phyloP scores from a whole-genome alignment of 2,888 invertebrate genomes.

The Microctonus hyperodae region DNA sequence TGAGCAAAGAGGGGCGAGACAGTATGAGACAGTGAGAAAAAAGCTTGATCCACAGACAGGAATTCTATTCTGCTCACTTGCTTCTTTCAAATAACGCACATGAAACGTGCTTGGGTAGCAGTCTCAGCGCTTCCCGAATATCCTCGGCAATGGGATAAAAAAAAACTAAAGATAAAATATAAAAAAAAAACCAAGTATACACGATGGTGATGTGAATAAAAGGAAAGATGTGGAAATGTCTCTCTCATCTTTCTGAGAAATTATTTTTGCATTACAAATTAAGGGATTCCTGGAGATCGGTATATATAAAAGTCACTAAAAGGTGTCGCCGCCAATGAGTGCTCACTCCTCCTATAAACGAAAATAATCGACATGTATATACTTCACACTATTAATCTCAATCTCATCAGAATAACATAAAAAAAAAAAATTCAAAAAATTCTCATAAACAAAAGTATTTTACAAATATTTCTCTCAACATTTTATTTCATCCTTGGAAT shows the following conservation, averaged over 20 bases:
- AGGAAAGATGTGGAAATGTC: background rate
- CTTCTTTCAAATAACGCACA: constrained; percentile 7
- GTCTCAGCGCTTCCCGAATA: constrained; percentile 18
- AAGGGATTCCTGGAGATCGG: constrained; percentile 31
- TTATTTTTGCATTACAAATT: constrained; percentile 56
- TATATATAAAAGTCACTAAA: background rate
- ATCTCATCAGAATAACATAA: background rate
- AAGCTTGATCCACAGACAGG: background rate
- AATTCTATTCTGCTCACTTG: constrained; percentile 26
- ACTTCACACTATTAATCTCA: background rate
- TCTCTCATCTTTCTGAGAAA: constrained; percentile 39
- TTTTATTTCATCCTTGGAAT: too few relatives aligned
- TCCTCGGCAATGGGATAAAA: constrained; percentile 15
- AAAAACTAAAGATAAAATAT: constrained; percentile 18
- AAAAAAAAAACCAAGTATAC: background rate
- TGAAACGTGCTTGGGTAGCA: constrained; percentile 28
- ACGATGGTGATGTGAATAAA: background rate
- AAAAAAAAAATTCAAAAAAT: too few relatives aligned
- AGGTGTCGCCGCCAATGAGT: background rate
- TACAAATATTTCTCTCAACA: too few relatives aligned
- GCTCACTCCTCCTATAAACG: background rate
- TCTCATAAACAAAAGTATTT: too few relatives aligned
- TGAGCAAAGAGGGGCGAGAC: constrained; percentile 2
- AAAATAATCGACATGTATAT: background rate
- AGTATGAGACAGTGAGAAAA: background rate